Percentiles rank a stretch among this genome's conserved stretches.
Evolutionary conservation across 1,140 invertebrate genomes (phyloP).

Genomic region (Sycobia sp.): DNA sequence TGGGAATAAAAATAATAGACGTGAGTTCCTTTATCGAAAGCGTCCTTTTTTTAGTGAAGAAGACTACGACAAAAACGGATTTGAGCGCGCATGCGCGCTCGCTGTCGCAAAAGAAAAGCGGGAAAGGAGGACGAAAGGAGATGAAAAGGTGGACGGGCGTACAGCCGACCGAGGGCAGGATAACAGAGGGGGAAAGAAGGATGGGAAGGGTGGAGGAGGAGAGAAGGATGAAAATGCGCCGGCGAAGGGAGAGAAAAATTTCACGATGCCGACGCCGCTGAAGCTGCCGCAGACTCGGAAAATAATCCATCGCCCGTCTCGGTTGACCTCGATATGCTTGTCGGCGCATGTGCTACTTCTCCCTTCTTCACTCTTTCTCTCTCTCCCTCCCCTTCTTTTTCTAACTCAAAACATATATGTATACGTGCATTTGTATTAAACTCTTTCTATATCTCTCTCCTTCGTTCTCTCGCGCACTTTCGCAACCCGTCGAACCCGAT

Average conservation of each 20-base stretch:
- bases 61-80: neutral
- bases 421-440: neutral
- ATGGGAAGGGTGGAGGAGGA: neutral
- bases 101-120: neutral
- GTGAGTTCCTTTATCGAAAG: neutral
- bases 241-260: slow-evolving; percentile 1
- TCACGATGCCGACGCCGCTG: neutral
- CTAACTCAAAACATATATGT: too few relatives aligned
- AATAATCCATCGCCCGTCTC: slow-evolving; percentile 35
- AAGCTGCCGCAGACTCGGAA: slow-evolving; percentile 22
- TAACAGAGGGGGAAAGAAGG: neutral
- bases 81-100: neutral
- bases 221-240: too few relatives aligned
- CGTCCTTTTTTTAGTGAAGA: neutral
- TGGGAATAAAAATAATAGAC: neutral
- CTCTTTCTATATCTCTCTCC: too few relatives aligned
- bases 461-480: too few relatives aligned
- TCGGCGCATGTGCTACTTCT: slow-evolving; percentile 1
- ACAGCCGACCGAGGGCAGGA: neutral
- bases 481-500: slow-evolving; percentile 25
- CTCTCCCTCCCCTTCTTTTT: too few relatives aligned
- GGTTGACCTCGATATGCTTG: slow-evolving; percentile 31
- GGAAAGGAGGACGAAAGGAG: neutral
- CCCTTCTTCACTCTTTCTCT: too few relatives aligned
- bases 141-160: neutral